Evolutionary conservation across 2,888 invertebrate species (phyloP), one percentile per base, ranked within the genome.

Genomic region (Patella ulyssiponensis): DNA sequence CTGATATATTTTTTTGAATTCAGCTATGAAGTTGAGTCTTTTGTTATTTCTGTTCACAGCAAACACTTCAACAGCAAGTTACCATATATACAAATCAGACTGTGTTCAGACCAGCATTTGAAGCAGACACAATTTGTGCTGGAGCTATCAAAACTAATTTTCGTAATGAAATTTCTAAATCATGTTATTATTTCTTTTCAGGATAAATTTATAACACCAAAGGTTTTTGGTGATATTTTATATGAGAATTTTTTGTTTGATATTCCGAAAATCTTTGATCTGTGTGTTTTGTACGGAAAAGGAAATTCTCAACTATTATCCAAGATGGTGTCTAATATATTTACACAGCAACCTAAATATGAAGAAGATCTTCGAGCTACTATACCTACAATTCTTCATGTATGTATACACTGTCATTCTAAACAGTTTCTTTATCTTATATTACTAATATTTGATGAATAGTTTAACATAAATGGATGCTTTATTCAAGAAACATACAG

Each of bases 211-310:
- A 94, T 96, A 90, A 93, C 93, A 2, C 94, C 94, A 75, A 92
- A 93, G 64, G 94, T 93, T 77, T 94, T 95, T 92, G 95, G 94
- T 0, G 93, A 94, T 9, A 88, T 96, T n/a, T 89, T 97, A 73
- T 96, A 96, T 90, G 93, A 95, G 80, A 95, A 96, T 84, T 96
- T 94, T 91, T 92, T 97, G 82, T 94, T 96, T 86, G 96, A 96
- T n/a, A 93, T 96, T 82, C 96, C 96, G 0, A 95, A 95, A 88
- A 91, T 97, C 75, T 94, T 96, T 92, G 96, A 96, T 89, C 90
- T 96, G 15, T 95, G 96, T 87, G 93, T 95, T 69, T 92, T 95
- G 12, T 96, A 95, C 85, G 96, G 95, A 0, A 93, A 93, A 44
- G 94, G 94, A 73, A 96, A 96, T 88, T 87, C 92, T 0, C 87